These are phyloP conservation scores for Drosophila insularis DNA, from an alignment of 1,140 invertebrate genomes.

Conservation along the genomic window DNA sequence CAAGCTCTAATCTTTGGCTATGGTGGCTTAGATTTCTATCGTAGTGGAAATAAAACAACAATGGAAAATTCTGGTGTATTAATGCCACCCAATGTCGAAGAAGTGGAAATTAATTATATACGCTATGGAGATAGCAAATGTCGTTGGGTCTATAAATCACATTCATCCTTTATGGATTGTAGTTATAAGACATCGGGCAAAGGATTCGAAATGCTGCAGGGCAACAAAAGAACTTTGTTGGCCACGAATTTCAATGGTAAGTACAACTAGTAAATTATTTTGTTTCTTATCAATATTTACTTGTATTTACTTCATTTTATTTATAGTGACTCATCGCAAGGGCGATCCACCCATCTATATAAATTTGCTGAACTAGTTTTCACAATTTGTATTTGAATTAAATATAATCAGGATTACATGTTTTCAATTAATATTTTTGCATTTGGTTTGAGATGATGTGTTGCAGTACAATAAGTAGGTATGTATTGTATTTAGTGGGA, in stretches of 20 bases:
- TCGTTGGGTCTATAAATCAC: constrained; percentile 21
- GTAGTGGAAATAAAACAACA: constrained; percentile 52
- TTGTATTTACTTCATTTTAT: neutral
- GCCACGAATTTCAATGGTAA: constrained; percentile 39
- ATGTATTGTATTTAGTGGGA: constrained; percentile 29
- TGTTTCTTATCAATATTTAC: neutral
- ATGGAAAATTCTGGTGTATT: neutral
- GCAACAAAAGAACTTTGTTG: constrained; percentile 14
- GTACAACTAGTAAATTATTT: neutral
- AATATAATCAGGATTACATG: constrained; percentile 77
- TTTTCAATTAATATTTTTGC: constrained; percentile 12
- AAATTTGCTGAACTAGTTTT: constrained; percentile 37
- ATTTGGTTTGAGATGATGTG: constrained; percentile 1
- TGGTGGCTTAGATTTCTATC: constrained; percentile 83
- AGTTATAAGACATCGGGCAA: neutral
- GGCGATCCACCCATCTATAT: constrained; percentile 40
- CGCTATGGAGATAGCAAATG: constrained; percentile 38
- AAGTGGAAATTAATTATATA: constrained; percentile 44
- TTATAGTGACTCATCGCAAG: constrained; percentile 27
- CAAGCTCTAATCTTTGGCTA: constrained; percentile 84
- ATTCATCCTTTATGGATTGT: constrained; percentile 28
- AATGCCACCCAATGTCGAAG: constrained; percentile 47
- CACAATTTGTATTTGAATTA: constrained; percentile 49
- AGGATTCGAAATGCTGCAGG: constrained; percentile 56
- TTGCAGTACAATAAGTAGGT: constrained; percentile 32